Conservation (phyloP, 1,140 invertebrate species). For the Paraescarpia echinospica region DNA sequence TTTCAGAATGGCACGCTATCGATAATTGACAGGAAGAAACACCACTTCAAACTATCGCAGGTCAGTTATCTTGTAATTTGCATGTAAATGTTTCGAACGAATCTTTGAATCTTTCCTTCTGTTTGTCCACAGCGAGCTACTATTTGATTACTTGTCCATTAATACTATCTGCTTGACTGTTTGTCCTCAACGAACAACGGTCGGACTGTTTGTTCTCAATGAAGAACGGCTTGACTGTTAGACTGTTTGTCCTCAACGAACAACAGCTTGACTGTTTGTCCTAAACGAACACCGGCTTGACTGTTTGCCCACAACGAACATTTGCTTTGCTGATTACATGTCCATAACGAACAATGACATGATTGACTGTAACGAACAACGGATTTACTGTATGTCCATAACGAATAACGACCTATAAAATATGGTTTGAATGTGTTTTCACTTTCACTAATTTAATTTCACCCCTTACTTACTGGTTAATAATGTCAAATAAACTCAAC, state of each 20-base stretch:
- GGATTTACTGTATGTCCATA: not conserved
- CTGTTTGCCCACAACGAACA: too few species aligned
- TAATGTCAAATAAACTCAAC: too few species aligned
- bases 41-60: conserved; percentile 96
- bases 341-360: not conserved
- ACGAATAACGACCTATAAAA: too few species aligned
- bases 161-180: too few species aligned
- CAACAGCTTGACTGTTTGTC: too few species aligned
- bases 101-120: not conserved
- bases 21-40: conserved; percentile 95
- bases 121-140: not conserved
- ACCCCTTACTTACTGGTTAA: not conserved
- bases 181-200: not conserved
- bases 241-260: too few species aligned
- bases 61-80: conserved; percentile 31
- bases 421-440: not conserved
- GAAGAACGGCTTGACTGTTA: not conserved
- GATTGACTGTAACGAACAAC: conserved; percentile 15
- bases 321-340: not conserved
- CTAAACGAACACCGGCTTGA: too few species aligned
- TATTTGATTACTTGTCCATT: not conserved
- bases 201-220: not conserved
- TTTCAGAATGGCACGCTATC: conserved; percentile 88
- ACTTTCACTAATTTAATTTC: too few species aligned
- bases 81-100: not conserved